Evolutionary conservation across 2,113 vertebrate genomes (phyloP).

Genomic region (Cryptomyrus ogoouensis): DNA sequence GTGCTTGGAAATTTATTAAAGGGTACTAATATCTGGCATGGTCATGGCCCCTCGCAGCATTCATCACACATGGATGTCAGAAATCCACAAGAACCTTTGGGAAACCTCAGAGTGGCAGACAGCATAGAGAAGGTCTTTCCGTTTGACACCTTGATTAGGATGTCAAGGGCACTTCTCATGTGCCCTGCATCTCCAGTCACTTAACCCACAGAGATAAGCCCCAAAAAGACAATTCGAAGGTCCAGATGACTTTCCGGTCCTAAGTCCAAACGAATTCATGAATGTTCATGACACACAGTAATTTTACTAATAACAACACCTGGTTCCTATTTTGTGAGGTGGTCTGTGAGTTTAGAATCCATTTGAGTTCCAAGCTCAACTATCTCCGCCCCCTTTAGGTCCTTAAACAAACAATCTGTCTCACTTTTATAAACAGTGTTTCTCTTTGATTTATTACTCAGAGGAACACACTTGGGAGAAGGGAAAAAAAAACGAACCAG

Average conservation of each 20-base stretch:
- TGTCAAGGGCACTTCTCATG: neutral
- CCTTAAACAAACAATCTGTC: neutral
- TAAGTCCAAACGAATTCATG: neutral
- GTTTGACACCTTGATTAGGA: neutral
- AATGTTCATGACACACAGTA: neutral
- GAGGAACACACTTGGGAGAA: neutral
- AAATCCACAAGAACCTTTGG: neutral
- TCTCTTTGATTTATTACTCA: slow-evolving; percentile 1
- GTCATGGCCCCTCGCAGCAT: neutral
- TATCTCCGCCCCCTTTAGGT: neutral
- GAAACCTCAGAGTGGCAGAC: neutral
- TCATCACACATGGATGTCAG: neutral
- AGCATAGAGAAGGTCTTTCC: neutral
- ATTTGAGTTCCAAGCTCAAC: neutral
- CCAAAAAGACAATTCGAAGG: neutral
- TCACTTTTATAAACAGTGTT: neutral
- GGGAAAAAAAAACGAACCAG: slow-evolving; percentile 37
- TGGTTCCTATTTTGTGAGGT: neutral
- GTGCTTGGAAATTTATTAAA: neutral
- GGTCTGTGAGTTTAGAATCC: neutral
- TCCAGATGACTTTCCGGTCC: neutral
- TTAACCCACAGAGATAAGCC: neutral
- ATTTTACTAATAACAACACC: neutral
- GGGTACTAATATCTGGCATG: neutral
- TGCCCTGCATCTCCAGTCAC: neutral